Conservation (phyloP, 2,797 vertebrate species). For the Craterocephalus amniculus region DNA sequence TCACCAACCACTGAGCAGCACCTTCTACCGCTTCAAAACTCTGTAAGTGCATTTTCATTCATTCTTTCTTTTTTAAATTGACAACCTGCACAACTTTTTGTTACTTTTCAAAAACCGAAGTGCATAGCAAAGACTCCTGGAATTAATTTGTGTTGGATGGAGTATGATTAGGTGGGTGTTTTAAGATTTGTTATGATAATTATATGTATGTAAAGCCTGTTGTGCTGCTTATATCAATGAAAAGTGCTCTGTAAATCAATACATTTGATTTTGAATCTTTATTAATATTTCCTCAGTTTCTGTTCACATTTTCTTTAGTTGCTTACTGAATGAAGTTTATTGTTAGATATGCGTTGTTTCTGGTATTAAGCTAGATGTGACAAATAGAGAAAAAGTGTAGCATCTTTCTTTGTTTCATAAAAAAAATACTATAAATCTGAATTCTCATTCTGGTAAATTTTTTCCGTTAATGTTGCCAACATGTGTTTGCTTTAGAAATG, state of each 20-base stretch:
- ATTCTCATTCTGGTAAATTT: background rate
- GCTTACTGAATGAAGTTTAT: background rate
- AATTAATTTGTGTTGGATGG: background rate
- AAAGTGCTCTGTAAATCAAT: no score
- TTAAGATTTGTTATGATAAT: no score
- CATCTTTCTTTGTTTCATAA: background rate
- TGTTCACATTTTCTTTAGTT: background rate
- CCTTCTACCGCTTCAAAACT: background rate
- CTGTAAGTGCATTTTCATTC: background rate
- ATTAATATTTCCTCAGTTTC: background rate
- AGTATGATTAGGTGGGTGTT: no score
- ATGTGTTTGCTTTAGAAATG: constrained; percentile 8
- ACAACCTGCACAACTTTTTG: background rate
- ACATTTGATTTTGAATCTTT: background rate
- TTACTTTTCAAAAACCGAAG: background rate
- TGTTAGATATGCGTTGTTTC: background rate
- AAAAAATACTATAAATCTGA: background rate
- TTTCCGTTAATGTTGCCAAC: background rate
- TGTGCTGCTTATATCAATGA: no score
- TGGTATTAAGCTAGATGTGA: background rate
- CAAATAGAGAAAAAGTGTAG: background rate
- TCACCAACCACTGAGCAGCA: constrained; percentile 2
- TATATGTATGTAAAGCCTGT: no score
- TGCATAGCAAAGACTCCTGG: background rate
- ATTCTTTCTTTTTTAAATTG: background rate